Evolutionary conservation across 2,888 invertebrate species (phyloP).

Genomic region (Pseudeuparius sepicola): DNA sequence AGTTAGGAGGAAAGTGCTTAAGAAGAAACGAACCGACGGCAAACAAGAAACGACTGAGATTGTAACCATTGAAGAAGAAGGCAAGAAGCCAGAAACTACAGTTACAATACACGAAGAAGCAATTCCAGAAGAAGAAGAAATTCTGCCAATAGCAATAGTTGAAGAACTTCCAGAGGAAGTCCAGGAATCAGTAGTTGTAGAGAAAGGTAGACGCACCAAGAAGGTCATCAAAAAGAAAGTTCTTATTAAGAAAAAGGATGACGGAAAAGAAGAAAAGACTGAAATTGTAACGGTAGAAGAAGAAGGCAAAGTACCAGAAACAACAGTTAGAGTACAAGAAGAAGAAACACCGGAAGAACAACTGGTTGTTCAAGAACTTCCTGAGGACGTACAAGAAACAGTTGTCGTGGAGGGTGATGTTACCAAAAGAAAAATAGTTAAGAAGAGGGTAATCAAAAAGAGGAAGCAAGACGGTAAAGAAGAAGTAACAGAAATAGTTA

Average conservation of each 20-base stretch:
- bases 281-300: conserved; percentile 21
- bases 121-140: conserved; percentile 22
- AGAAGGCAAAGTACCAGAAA: conserved; percentile 27
- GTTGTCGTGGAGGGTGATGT: conserved; percentile 24
- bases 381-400: conserved; percentile 27
- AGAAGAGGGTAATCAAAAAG: conserved; percentile 28
- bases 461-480: conserved; percentile 28
- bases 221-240: conserved; percentile 30
- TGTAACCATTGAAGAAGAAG: conserved; percentile 31
- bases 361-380: conserved; percentile 21
- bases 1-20: conserved; percentile 26
- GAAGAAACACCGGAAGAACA: conserved; percentile 27
- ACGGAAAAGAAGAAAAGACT: conserved; percentile 29
- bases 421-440: conserved; percentile 24
- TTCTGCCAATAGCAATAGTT: conserved; percentile 11
- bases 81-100: conserved; percentile 35
- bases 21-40: conserved; percentile 28
- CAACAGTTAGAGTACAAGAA: conserved; percentile 27
- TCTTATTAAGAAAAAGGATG: conserved; percentile 35
- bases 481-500: conserved; percentile 34
- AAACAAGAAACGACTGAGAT: conserved; percentile 32
- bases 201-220: conserved; percentile 21
- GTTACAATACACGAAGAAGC: conserved; percentile 25
- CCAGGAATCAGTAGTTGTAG: conserved; percentile 22
- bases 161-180: conserved; percentile 25